Conservation (phyloP, 30 jellyfish, hydroid and myxozoan genomes). For the Turritopsis rubra region DNA sequence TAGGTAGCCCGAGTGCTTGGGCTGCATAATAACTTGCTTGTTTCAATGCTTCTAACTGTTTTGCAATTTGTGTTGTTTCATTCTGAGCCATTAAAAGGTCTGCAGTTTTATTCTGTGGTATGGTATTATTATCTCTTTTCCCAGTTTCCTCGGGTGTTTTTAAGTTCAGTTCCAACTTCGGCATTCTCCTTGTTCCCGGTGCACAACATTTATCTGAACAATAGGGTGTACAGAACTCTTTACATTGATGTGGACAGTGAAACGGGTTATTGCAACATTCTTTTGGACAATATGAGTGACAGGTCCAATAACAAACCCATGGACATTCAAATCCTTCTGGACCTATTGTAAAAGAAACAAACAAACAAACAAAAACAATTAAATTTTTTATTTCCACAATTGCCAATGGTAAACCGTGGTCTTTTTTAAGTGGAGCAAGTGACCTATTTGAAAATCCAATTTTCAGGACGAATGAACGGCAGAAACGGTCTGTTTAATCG, state of each 20-base stretch:
- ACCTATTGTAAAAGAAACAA: slow-evolving; percentile 2
- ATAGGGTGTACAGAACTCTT: slow-evolving; percentile 78
- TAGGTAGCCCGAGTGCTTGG: slow-evolving; percentile 77
- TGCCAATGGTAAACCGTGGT: no score
- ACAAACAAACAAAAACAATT: background rate
- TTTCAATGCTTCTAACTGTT: slow-evolving; percentile 73
- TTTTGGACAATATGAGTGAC: slow-evolving; percentile 92
- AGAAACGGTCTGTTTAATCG: no score
- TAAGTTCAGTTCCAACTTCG: slow-evolving; percentile 54
- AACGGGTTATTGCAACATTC: slow-evolving; percentile 96
- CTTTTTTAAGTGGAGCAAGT: no score
- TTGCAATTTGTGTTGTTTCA: slow-evolving; percentile 45
- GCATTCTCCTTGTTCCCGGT: slow-evolving; percentile 65
- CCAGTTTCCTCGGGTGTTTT: slow-evolving; percentile 36
- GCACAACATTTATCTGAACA: slow-evolving; percentile 97
- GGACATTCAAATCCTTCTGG: slow-evolving; percentile 90
- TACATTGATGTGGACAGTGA: slow-evolving; percentile 70
- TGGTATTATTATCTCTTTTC: background rate
- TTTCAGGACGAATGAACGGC: no score
- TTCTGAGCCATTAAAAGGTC: background rate
- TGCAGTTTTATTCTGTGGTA: slow-evolving; percentile 1
- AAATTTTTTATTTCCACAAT: no score
- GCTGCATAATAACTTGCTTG: slow-evolving; percentile 72
- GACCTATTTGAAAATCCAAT: no score
- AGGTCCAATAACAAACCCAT: slow-evolving; percentile 96